Evolutionary conservation across 2,113 vertebrate genomes (phyloP), one percentile per base, ranked within the genome.

Genomic region (Rhineura floridana): DNA sequence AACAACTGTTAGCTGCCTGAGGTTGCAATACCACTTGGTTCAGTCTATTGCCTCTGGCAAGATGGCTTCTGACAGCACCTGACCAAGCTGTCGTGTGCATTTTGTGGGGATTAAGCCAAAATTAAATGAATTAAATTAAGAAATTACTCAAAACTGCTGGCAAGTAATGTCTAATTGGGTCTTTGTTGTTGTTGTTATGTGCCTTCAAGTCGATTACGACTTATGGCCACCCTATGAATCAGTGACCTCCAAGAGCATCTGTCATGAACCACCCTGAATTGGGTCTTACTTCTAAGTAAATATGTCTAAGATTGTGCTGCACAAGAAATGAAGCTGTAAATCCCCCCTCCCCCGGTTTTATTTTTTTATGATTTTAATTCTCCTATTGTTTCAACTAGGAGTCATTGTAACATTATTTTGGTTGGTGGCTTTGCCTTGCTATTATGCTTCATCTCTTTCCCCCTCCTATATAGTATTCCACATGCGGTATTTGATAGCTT

Each of bases 1-100:
- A 85, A 65, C 85, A 91, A 94, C 90, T 70, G 52, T 87, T 39
- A 76, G 69, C 1, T 36, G 33, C 50, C 59, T 28, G 89, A 85
- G 84, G 81, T 82, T 79, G 7, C 59, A 89, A 76, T 23, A 89
- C 28, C 23, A 78, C 55, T 93, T 80, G 42, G 81, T 73, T 86
- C 3, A 3, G 36, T 88, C 28, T 87, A 52, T 84, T 87, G 73
- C 75, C 55, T 93, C 76, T 12, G 90, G 91, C 83, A 91, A 89
- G 50, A 88, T 72, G 85, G 63, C 33, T 85, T 90, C 85, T 91
- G 79, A 78, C 73, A 87, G 46, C 19, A 92, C 7, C 80, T 85
- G 80, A 81, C 84, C 44, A 91, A 92, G 62, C 8, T 91, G 44
- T 2, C 80, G 52, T 42, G 89, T 89, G 36, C 17, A 89, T 30